Base-by-base conservation (phyloP, 2,888 invertebrate genomes). In the Theristus sp. region DNA sequence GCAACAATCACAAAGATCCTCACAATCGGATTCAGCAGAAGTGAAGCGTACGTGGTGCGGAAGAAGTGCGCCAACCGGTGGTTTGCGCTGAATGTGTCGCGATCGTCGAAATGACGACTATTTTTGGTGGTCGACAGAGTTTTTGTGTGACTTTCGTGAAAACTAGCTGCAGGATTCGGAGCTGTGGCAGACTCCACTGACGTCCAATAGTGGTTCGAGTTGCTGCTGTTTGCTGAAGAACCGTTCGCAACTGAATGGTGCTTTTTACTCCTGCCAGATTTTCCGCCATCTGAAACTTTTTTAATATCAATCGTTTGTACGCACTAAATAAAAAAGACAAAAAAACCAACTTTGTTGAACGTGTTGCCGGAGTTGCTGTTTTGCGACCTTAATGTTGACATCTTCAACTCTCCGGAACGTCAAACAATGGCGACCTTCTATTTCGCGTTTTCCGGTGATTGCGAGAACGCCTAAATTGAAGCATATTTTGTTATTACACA, bases 1-100 rank as follows among this genome's bases (percentile, higher is more conserved):
- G 83, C 76, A 0, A 84, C 68, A 49, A 89, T 82, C 38, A 89
- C 67, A 56, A 67, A 46, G 17, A 67, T 47, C 57, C 68, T 61
- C 24, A 67, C 67, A 24, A 67, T 54, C 28, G 70, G 69, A 62
- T 70, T 67, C 28, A 71, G 60, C 24, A 72, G 62, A 24, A 70
- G 63, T 57, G 67, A 67, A 1, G 70, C 65, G 63, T 71, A 72
- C 20, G 67, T 67, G 1, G 69, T 68, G 1, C 66, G 65, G 63
- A 72, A 72, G 61, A 72, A 71, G 25, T 62, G 61, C 1, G 72
- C 67, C 59, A 71, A 52, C 56, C 64, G 62, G 58, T 67, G 67
- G 69, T 90, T 90, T 64, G 83, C 67, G 63, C 66, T 66, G 63
- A 69, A 70, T 47, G 59, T 62, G 25, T 62, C 62, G 27, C 17